Evolutionary conservation across 2,888 invertebrate genomes (phyloP).

Genomic region (Pandemis heparana): DNA sequence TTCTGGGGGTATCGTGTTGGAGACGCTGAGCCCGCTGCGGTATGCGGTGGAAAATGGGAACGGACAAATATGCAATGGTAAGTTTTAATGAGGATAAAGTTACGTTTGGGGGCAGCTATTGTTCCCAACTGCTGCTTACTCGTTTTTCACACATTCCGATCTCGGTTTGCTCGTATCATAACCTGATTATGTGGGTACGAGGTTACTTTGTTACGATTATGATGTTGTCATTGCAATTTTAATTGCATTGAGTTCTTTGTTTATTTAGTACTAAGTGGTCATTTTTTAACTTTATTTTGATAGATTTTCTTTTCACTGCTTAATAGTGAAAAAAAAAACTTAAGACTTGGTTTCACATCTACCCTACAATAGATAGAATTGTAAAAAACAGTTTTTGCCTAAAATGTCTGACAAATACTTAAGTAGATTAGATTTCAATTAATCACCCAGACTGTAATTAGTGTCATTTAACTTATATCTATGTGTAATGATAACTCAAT

Average conservation of each 20-base stretch:
- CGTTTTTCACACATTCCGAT: neutral
- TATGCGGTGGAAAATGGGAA: constrained; percentile 61
- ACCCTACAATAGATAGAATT: neutral
- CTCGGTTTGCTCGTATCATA: neutral
- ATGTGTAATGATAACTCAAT: no score
- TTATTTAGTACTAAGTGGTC: neutral
- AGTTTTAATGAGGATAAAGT: constrained; percentile 41
- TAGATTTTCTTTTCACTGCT: neutral
- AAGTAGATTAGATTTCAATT: constrained; percentile 1
- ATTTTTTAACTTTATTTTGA: neutral
- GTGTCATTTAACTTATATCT: no score
- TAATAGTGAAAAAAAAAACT: no score
- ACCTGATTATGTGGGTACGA: neutral
- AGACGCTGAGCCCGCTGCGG: constrained; percentile 69
- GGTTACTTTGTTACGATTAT: neutral
- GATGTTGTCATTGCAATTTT: neutral
- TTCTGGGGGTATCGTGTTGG: constrained; percentile 59
- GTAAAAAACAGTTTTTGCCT: neutral
- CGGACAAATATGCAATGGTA: constrained; percentile 75
- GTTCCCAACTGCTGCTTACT: constrained; percentile 4
- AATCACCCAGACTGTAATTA: neutral
- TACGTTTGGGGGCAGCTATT: constrained; percentile 39
- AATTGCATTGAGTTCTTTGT: constrained; percentile 11
- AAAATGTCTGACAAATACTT: neutral
- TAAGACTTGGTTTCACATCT: neutral